A percentile compares a stretch with the other conserved stretches of the same genome.
phyloP scores from a whole-genome alignment of 2,797 vertebrate genomes.

The Decapterus maruadsi region DNA sequence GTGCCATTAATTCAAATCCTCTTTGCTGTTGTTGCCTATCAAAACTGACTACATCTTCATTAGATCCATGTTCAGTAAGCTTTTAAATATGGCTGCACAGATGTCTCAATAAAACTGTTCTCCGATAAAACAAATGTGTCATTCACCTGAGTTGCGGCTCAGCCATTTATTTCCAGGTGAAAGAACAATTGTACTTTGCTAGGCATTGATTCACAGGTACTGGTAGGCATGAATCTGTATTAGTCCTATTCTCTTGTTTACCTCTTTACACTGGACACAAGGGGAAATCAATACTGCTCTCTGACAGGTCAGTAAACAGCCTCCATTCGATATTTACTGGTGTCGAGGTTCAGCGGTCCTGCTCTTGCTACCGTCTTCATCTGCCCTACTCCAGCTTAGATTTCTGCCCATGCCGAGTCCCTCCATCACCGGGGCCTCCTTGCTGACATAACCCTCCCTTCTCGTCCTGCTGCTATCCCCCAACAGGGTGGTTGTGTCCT shows the following conservation, averaged over 20 bases:
- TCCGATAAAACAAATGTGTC: constrained; percentile 16
- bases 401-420: constrained; percentile 42
- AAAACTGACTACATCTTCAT: constrained; percentile 3
- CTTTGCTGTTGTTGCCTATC: neutral
- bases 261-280: constrained; percentile 51
- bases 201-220: constrained; percentile 28
- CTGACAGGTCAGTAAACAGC: constrained; percentile 64
- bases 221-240: constrained; percentile 2
- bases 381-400: constrained; percentile 32
- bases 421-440: constrained; percentile 41
- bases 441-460: constrained; percentile 29
- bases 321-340: constrained; percentile 50
- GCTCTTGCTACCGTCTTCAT: constrained; percentile 26
- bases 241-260: constrained; percentile 50
- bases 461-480: constrained; percentile 34
- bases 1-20: neutral
- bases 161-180: constrained; percentile 36
- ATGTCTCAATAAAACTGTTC: constrained; percentile 33
- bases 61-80: neutral
- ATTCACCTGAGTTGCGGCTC: constrained; percentile 29
- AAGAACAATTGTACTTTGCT: constrained; percentile 31
- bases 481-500: constrained; percentile 49
- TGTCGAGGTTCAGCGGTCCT: constrained; percentile 33
- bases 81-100: constrained; percentile 12
- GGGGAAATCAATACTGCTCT: constrained; percentile 53